Evolutionary conservation across 2,888 invertebrate species (phyloP).

Genomic region (Chalcosyrphus nemorum): DNA sequence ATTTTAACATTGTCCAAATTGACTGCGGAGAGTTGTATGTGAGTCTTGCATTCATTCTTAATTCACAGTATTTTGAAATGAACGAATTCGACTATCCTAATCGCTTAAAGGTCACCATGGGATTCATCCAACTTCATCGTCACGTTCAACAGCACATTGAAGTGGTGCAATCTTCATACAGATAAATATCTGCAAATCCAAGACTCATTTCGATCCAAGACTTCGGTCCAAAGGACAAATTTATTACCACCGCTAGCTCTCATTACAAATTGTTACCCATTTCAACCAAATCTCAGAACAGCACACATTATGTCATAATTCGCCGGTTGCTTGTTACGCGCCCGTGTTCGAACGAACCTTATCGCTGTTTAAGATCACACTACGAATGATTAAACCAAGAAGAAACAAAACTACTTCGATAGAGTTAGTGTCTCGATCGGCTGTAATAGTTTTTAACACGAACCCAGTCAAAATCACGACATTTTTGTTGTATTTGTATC

Average conservation of each 20-base stretch:
- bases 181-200: conserved; percentile 20
- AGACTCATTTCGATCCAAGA: conserved; percentile 36
- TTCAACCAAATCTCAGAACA: conserved; percentile 46
- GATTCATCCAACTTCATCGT: conserved; percentile 18
- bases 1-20: no score
- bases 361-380: conserved; percentile 63
- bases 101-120: neutral
- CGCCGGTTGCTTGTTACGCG: conserved; percentile 30
- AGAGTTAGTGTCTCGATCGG: conserved; percentile 43
- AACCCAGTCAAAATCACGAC: conserved; percentile 59
- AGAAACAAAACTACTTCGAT: conserved; percentile 3
- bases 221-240: conserved; percentile 21
- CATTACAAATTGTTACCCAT: conserved; percentile 52
- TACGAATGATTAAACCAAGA: conserved; percentile 16
- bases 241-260: conserved; percentile 21
- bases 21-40: no score
- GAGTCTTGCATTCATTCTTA: no score
- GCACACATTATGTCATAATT: conserved; percentile 47
- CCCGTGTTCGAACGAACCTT: conserved; percentile 53
- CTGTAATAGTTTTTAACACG: conserved; percentile 23
- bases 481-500: neutral
- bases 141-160: neutral
- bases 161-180: conserved; percentile 18
- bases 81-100: no score
- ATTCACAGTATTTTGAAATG: no score